Conservation (phyloP, 2,797 vertebrate genomes). For the Channallabes apus region DNA sequence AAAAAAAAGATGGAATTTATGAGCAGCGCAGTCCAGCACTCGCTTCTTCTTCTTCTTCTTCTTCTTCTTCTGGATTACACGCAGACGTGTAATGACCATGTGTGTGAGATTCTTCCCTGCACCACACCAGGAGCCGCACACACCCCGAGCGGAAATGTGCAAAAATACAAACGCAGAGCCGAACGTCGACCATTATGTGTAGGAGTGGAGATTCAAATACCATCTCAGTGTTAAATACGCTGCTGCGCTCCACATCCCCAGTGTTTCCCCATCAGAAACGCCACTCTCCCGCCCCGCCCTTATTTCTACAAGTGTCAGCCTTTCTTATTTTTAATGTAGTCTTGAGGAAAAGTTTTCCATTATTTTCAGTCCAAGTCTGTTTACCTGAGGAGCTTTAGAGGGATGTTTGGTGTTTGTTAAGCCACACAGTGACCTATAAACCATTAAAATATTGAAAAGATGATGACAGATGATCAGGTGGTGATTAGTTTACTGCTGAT, state of each 20-base stretch:
- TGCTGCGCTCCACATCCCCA: constrained; percentile 27
- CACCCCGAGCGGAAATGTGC: constrained; percentile 19
- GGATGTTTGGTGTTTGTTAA: no score
- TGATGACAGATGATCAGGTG: no score
- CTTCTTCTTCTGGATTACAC: not conserved
- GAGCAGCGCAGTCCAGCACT: constrained; percentile 1
- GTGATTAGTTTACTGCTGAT: no score
- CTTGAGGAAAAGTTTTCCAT: no score
- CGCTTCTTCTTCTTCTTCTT: not conserved
- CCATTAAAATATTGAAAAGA: no score
- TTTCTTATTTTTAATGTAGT: no score
- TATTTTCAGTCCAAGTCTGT: no score
- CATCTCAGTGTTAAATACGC: constrained; percentile 26
- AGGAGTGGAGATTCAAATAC: constrained; percentile 6
- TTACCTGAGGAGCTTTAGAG: no score
- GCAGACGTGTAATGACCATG: constrained; percentile 24
- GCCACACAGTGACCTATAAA: no score
- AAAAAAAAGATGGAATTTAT: constrained; percentile 23
- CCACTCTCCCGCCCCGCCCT: not conserved
- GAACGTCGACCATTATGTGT: constrained; percentile 1
- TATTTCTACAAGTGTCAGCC: no score
- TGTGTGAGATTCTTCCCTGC: not conserved
- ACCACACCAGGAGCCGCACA: constrained; percentile 19
- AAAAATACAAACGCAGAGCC: constrained; percentile 11
- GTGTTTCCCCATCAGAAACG: constrained; percentile 39